These are phyloP conservation scores for Chrysina gloriosa DNA, from an alignment of 2,888 invertebrate genomes.

Conservation along the genomic window DNA sequence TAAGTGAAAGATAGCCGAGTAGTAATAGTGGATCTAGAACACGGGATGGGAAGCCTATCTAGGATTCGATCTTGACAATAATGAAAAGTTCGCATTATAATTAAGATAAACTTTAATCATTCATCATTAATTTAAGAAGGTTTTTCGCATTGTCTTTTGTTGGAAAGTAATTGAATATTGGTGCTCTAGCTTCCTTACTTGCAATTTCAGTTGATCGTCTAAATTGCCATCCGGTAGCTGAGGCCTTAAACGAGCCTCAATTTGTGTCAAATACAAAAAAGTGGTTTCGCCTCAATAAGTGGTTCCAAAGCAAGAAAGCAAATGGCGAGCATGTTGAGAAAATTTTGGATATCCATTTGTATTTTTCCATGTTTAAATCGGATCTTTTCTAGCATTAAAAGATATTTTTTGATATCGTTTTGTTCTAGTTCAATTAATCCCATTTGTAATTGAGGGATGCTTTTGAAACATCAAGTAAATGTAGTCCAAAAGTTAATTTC, in stretches of 20 bases:
- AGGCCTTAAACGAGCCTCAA: conserved; percentile 27
- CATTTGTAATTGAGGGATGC: too few species aligned
- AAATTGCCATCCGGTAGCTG: conserved; percentile 19
- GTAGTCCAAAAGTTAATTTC: neutral
- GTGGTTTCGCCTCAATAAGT: too few species aligned
- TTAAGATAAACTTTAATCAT: too few species aligned
- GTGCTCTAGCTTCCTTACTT: neutral
- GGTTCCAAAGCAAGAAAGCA: conserved; percentile 30
- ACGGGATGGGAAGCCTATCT: too few species aligned
- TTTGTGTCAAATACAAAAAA: conserved; percentile 19
- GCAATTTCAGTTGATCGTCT: conserved; percentile 27
- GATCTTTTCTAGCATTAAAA: conserved; percentile 3
- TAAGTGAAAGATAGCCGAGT: too few species aligned
- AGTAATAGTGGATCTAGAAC: too few species aligned
- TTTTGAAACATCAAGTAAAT: neutral
- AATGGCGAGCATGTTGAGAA: conserved; percentile 18
- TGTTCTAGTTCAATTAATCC: neutral
- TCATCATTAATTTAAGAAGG: conserved; percentile 7
- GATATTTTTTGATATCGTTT: neutral
- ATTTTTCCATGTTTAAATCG: conserved; percentile 14
- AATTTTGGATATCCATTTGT: conserved; percentile 2
- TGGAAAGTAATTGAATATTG: neutral
- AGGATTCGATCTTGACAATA: too few species aligned
- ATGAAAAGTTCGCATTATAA: too few species aligned
- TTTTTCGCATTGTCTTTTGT: conserved; percentile 13